Percentiles rank a stretch among this genome's conserved stretches.
These are phyloP conservation scores for Monodelphis domestica DNA, from an alignment of 2,797 vertebrate genomes.

Conservation along the genomic window DNA sequence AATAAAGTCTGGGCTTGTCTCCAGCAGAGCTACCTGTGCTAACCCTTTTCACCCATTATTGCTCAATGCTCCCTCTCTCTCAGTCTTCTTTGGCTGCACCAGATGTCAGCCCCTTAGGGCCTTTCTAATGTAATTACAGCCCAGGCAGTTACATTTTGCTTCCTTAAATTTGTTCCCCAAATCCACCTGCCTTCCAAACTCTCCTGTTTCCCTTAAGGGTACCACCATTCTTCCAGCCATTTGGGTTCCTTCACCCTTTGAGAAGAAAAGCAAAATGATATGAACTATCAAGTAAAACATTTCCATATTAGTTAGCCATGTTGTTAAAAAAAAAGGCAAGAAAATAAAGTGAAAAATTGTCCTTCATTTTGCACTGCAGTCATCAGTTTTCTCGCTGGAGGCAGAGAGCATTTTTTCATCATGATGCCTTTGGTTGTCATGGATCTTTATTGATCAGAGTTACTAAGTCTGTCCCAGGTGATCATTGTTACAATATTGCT, in stretches of 20 bases:
- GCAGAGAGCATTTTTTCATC: too few species aligned
- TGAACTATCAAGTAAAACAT: too few species aligned
- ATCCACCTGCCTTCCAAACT: background rate
- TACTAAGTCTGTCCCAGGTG: background rate
- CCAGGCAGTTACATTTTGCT: background rate
- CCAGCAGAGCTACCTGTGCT: background rate
- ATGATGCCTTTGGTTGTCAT: too few species aligned
- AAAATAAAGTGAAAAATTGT: too few species aligned
- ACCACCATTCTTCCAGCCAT: background rate
- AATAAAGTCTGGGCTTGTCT: slow-evolving; percentile 1
- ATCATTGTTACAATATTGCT: background rate
- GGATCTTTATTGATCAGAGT: too few species aligned
- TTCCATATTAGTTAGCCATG: too few species aligned
- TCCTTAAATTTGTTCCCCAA: background rate
- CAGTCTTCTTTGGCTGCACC: background rate
- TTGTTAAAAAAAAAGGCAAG: too few species aligned
- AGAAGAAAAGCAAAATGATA: too few species aligned
- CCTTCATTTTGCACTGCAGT: too few species aligned
- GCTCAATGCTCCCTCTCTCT: background rate
- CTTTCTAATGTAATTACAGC: background rate
- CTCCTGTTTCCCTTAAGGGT: background rate
- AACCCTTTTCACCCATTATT: background rate
- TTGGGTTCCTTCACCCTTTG: too few species aligned
- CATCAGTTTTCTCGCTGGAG: too few species aligned
- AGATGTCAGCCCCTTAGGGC: background rate